phyloP scores from a whole-genome alignment of 2,888 invertebrate genomes.

The Scaptomyza cyrtandrae region DNA sequence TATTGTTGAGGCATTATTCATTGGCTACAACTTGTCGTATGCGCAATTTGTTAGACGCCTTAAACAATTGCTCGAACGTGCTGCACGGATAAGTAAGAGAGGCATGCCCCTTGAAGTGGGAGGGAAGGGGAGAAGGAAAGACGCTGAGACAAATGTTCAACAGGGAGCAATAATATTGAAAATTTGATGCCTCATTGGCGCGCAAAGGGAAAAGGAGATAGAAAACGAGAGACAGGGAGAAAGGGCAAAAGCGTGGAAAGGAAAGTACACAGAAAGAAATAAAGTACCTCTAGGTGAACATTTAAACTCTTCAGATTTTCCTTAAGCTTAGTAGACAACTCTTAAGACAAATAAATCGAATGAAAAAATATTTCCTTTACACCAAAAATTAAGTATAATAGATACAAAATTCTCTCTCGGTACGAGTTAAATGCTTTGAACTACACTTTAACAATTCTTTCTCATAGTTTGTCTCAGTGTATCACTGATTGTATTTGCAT shows the following conservation, averaged over 20 bases:
- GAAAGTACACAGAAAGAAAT: background rate
- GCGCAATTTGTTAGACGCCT: conserved; percentile 69
- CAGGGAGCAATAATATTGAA: conserved; percentile 76
- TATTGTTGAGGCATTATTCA: conserved; percentile 41
- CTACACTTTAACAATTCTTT: too few relatives aligned
- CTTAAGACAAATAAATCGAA: too few relatives aligned
- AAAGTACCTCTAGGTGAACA: too few relatives aligned
- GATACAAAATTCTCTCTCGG: too few relatives aligned
- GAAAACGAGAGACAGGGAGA: background rate
- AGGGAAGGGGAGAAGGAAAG: background rate
- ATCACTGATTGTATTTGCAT: conserved; percentile 54
- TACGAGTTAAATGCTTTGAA: too few relatives aligned
- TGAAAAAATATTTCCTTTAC: too few relatives aligned
- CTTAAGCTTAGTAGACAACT: too few relatives aligned
- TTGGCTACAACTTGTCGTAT: conserved; percentile 45
- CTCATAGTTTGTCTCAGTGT: conserved; percentile 1
- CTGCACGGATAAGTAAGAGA: conserved; percentile 12
- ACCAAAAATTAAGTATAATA: too few relatives aligned
- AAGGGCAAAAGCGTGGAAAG: background rate
- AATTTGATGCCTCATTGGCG: conserved; percentile 66
- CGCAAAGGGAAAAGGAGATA: background rate
- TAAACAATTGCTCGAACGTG: conserved; percentile 73
- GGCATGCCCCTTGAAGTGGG: background rate
- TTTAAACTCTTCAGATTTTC: too few relatives aligned
- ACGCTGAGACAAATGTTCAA: conserved; percentile 64